These are phyloP conservation scores for Shinisaurus crocodilurus DNA, from an alignment of 2,113 vertebrate species.

Conservation along the genomic window DNA sequence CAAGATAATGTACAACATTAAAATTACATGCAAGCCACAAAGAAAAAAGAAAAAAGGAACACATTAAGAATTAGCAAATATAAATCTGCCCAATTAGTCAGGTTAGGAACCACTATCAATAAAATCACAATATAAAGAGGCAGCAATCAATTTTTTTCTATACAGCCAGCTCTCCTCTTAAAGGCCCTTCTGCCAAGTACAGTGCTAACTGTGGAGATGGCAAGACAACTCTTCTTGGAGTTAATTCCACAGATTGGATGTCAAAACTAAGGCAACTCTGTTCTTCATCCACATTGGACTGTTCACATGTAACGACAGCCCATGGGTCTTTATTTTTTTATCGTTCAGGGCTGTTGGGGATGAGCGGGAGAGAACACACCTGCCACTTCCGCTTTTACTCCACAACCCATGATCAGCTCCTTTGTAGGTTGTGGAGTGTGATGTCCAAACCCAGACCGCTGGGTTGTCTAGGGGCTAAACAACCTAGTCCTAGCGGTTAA, in stretches of 20 bases:
- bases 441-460: too few species aligned
- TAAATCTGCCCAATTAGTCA: not conserved
- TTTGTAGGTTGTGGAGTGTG: too few species aligned
- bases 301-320: too few species aligned
- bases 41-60: not conserved
- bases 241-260: not conserved
- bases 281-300: not conserved
- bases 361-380: too few species aligned
- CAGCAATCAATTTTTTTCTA: not conserved
- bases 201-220: not conserved
- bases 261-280: not conserved
- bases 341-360: too few species aligned
- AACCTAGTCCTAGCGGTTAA: too few species aligned
- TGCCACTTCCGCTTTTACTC: too few species aligned
- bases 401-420: too few species aligned
- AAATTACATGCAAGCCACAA: not conserved
- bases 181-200: not conserved
- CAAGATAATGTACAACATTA: not conserved
- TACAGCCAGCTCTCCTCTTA: not conserved
- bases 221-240: not conserved
- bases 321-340: too few species aligned
- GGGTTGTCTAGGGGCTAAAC: too few species aligned
- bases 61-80: not conserved
- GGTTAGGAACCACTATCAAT: not conserved
- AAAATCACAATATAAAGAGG: not conserved